These are phyloP conservation scores for Turritopsis rubra DNA, from an alignment of 30 jellyfish, hydroid and myxozoan genomes.

Conservation along the genomic window DNA sequence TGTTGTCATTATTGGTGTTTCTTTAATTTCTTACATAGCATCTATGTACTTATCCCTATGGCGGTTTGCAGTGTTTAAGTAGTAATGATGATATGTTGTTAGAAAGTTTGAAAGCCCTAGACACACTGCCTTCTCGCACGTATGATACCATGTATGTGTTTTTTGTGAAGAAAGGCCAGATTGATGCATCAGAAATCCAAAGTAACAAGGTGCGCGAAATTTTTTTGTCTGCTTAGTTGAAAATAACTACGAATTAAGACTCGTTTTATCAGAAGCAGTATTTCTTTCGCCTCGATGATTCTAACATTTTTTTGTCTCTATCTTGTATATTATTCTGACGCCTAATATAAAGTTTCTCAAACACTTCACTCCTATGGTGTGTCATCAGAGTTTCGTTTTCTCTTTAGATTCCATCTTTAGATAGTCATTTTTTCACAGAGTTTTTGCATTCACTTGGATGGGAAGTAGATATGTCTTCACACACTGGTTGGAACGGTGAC, in stretches of 20 bases:
- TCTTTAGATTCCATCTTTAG: slow-evolving; percentile 50
- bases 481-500: slow-evolving; percentile 91
- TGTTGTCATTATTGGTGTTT: background rate
- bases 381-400: background rate
- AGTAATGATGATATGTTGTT: slow-evolving; percentile 32
- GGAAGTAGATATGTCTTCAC: slow-evolving; percentile 68
- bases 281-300: too few relatives aligned
- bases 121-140: slow-evolving; percentile 60
- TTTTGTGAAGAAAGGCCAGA: slow-evolving; percentile 65
- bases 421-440: slow-evolving; percentile 57
- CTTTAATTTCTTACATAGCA: slow-evolving; percentile 13
- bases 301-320: too few relatives aligned
- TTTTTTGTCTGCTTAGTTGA: background rate
- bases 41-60: slow-evolving; percentile 30
- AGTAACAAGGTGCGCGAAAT: slow-evolving; percentile 40
- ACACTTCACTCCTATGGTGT: too few relatives aligned
- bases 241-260: too few relatives aligned
- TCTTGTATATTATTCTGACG: too few relatives aligned
- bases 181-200: slow-evolving; percentile 51
- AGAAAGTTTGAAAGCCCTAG: slow-evolving; percentile 41
- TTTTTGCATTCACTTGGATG: slow-evolving; percentile 85
- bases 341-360: too few relatives aligned
- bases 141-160: slow-evolving; percentile 74
- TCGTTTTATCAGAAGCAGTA: too few relatives aligned
- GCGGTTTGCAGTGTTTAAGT: slow-evolving; percentile 37